phyloP scores from a whole-genome alignment of 2,888 invertebrate genomes.

The Parthenolecanium corni region DNA sequence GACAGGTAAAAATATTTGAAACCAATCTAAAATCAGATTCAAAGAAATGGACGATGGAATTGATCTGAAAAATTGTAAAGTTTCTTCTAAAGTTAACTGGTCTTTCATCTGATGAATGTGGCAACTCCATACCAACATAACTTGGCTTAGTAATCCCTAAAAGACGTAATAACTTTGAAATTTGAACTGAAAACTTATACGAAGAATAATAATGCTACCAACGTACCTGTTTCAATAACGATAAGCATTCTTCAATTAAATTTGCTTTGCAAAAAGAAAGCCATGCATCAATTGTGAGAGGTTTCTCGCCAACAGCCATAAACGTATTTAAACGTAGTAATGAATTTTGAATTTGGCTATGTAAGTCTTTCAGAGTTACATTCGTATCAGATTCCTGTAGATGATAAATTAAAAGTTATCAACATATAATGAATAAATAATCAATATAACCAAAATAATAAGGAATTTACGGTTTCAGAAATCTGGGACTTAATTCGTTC shows the following conservation, averaged over 20 bases:
- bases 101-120: conserved; percentile 36
- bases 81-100: conserved; percentile 34
- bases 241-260: conserved; percentile 39
- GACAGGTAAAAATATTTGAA: conserved; percentile 38
- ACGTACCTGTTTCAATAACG: conserved; percentile 39
- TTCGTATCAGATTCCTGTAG: background rate
- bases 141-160: conserved; percentile 37
- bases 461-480: background rate
- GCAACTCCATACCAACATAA: conserved; percentile 38
- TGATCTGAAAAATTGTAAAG: conserved; percentile 27
- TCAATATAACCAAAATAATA: background rate
- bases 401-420: background rate
- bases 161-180: conserved; percentile 23
- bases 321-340: conserved; percentile 41
- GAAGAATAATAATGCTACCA: conserved; percentile 31
- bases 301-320: conserved; percentile 33
- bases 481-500: conserved; percentile 1
- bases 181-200: background rate
- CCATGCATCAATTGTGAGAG: conserved; percentile 39
- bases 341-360: conserved; percentile 7
- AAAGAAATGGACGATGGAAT: conserved; percentile 35
- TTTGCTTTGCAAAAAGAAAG: conserved; percentile 39
- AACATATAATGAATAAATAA: background rate
- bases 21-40: conserved; percentile 36
- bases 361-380: background rate